phyloP scores from a whole-genome alignment of 2,113 vertebrate species.

The Podarcis cretensis region DNA sequence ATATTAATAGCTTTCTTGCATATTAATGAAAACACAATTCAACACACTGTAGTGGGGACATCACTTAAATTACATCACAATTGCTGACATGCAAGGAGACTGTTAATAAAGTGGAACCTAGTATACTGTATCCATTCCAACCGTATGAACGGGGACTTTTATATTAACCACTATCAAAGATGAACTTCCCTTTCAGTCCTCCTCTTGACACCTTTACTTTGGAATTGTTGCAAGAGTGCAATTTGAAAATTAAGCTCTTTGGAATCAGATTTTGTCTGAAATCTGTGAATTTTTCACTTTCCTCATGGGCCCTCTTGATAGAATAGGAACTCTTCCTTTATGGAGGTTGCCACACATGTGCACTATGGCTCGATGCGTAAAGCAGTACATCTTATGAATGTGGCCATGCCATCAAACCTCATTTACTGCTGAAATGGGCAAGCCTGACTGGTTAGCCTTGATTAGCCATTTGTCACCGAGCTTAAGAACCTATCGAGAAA shows the following conservation, averaged over 20 bases:
- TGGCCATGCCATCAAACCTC: too few species aligned
- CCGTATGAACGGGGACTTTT: conserved; percentile 55
- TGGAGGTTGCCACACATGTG: neutral
- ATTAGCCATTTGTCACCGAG: too few species aligned
- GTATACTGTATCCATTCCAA: conserved; percentile 13
- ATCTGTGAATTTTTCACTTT: neutral
- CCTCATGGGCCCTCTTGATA: neutral
- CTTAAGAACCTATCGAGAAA: too few species aligned
- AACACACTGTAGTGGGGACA: conserved; percentile 38
- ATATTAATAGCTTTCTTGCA: conserved; percentile 63
- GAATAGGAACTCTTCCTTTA: neutral
- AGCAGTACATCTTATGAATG: too few species aligned
- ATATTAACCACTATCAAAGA: conserved; percentile 35
- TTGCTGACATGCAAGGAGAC: conserved; percentile 37
- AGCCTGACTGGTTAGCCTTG: too few species aligned
- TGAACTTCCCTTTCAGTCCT: neutral
- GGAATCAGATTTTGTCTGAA: neutral
- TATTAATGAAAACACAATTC: conserved; percentile 66
- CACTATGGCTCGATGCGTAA: too few species aligned
- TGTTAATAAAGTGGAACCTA: conserved; percentile 59
- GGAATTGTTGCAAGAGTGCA: neutral
- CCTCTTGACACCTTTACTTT: neutral
- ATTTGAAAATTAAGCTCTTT: neutral
- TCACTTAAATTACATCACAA: conserved; percentile 65
- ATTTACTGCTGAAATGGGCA: too few species aligned